Percentiles rank a stretch among this genome's conserved stretches.
Conservation (phyloP, 2,797 vertebrate genomes). For the Eulemur coronatus region DNA sequence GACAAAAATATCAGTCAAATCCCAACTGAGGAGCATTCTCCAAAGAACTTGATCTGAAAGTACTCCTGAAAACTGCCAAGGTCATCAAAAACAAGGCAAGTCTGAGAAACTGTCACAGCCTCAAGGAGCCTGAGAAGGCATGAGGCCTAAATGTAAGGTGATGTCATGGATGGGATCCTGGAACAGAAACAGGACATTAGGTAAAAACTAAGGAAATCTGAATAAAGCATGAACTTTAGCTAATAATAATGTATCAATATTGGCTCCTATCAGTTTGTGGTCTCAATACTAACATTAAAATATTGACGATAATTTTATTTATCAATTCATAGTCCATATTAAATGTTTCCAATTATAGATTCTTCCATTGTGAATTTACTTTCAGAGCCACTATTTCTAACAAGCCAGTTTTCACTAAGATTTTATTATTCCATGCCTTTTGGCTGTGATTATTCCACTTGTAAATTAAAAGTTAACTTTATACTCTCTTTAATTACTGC, state of each 20-base stretch:
- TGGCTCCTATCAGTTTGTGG: not conserved
- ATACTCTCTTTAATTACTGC: not conserved
- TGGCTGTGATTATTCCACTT: too few relatives aligned
- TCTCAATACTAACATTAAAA: not conserved
- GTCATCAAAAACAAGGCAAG: not conserved
- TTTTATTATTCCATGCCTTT: not conserved
- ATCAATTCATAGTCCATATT: not conserved
- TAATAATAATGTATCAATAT: not conserved
- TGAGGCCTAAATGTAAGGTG: not conserved
- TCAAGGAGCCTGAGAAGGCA: not conserved
- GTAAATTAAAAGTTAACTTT: not conserved
- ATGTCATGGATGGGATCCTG: not conserved
- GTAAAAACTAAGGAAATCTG: slow-evolving; percentile 9
- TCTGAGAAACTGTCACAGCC: not conserved
- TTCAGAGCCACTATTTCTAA: not conserved
- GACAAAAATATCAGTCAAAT: not conserved
- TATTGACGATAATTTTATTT: not conserved
- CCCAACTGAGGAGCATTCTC: not conserved
- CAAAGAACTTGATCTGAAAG: not conserved
- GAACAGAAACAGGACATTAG: not conserved
- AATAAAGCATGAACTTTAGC: not conserved
- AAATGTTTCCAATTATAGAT: not conserved
- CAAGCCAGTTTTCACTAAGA: not conserved
- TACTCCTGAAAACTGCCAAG: not conserved
- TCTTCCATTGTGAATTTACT: not conserved